Evolutionary conservation across 2,888 invertebrate genomes (phyloP).

Genomic region (Stratiomys singularior): DNA sequence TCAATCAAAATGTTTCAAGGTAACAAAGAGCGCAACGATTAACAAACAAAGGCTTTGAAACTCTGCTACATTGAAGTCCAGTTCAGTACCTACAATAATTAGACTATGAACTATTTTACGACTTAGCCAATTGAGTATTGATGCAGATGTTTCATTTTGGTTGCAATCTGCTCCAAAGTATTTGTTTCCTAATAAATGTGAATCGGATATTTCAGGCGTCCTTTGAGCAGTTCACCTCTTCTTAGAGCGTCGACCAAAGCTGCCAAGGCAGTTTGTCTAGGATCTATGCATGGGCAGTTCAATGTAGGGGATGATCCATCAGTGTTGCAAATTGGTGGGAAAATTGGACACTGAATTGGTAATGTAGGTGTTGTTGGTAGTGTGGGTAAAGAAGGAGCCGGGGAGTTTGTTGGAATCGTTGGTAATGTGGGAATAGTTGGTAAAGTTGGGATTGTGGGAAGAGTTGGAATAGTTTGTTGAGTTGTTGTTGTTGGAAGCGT

Average conservation of each 20-base stretch:
- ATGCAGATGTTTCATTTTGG: background rate
- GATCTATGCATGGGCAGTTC: conserved; percentile 64
- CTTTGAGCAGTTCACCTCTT: conserved; percentile 31
- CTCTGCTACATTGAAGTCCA: background rate
- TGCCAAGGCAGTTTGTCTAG: conserved; percentile 54
- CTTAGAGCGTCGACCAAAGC: conserved; percentile 6
- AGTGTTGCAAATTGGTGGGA: conserved; percentile 60
- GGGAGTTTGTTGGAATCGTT: no score
- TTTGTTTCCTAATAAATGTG: background rate
- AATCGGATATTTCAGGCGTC: background rate
- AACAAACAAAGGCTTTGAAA: background rate
- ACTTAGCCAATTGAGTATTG: conserved; percentile 33
- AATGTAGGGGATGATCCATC: conserved; percentile 59
- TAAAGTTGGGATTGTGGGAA: conserved; percentile 44
- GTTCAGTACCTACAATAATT: conserved; percentile 12
- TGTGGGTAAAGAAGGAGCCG: conserved; percentile 44
- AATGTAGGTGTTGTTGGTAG: conserved; percentile 47
- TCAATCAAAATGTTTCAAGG: background rate
- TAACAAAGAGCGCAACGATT: background rate
- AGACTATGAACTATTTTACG: background rate
- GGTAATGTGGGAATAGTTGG: conserved; percentile 55
- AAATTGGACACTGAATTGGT: conserved; percentile 55
- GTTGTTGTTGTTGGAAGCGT: conserved; percentile 33
- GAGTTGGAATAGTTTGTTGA: background rate
- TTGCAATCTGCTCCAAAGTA: background rate